Percentiles rank a stretch among this genome's conserved stretches.
Conservation (phyloP, 2,113 vertebrate species). For the Percopsis transmontana region DNA sequence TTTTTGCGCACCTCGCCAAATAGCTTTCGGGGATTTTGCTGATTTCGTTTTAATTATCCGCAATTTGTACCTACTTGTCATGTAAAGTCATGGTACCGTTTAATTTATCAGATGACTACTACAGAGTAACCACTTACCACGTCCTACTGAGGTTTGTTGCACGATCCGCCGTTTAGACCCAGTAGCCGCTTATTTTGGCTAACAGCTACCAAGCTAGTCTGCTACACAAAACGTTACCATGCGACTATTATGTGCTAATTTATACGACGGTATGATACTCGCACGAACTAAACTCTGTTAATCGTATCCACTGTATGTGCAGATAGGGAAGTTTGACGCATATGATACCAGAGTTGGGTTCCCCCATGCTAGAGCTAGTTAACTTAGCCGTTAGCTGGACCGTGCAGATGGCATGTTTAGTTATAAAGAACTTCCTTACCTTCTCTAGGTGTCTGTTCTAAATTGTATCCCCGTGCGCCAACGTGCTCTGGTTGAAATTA, state of each 20-base stretch:
- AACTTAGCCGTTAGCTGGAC: no score
- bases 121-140: conserved; percentile 43
- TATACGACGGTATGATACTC: no score
- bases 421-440: conserved; percentile 22
- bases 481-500: neutral
- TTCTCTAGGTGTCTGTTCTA: conserved; percentile 3
- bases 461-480: neutral
- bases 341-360: no score
- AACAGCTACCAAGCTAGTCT: conserved; percentile 55
- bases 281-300: no score
- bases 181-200: conserved; percentile 29
- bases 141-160: conserved; percentile 28
- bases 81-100: neutral
- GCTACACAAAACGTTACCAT: neutral
- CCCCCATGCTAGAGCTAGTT: no score
- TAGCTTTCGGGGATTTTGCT: conserved; percentile 4
- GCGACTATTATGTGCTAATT: no score
- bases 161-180: neutral
- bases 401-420: no score
- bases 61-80: neutral
- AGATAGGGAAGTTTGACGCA: no score
- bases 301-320: no score
- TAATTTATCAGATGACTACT: no score
- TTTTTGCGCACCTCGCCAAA: conserved; percentile 31
- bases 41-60: neutral